Conservation (phyloP, 2,797 vertebrate genomes). For the Salarias fasciatus region DNA sequence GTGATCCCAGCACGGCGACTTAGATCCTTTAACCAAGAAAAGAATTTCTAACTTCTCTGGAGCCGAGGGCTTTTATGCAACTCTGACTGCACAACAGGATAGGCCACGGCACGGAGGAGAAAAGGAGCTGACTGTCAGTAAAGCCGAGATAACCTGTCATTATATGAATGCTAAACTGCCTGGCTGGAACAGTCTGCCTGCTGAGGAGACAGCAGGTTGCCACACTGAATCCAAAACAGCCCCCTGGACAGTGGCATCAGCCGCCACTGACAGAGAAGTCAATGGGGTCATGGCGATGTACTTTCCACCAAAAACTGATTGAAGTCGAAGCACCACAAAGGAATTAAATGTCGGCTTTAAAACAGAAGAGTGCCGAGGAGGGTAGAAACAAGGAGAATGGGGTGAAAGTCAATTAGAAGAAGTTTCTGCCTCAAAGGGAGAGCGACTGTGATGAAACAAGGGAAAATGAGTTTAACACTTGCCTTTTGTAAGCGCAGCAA, state of each 20-base stretch:
- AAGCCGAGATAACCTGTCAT: constrained; percentile 68
- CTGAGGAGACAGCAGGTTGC: constrained; percentile 54
- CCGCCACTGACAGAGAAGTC: constrained; percentile 29
- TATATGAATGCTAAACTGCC: constrained; percentile 60
- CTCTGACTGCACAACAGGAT: constrained; percentile 54
- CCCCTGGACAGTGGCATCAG: constrained; percentile 34
- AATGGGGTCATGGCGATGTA: constrained; percentile 56
- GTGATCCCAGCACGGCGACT: constrained; percentile 14
- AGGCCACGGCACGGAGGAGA: constrained; percentile 33
- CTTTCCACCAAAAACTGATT: constrained; percentile 66
- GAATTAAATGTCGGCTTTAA: constrained; percentile 38
- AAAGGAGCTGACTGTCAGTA: constrained; percentile 45
- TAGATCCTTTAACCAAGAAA: constrained; percentile 28
- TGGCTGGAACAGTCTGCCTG: constrained; percentile 47
- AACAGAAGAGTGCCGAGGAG: constrained; percentile 28
- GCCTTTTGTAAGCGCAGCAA: constrained; percentile 55
- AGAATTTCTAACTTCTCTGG: constrained; percentile 31
- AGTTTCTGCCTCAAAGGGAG: constrained; percentile 59
- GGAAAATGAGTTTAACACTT: constrained; percentile 57
- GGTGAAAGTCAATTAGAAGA: constrained; percentile 53
- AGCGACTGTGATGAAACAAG: constrained; percentile 57
- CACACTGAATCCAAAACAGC: constrained; percentile 41
- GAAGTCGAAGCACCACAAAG: constrained; percentile 54
- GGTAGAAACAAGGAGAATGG: constrained; percentile 30
- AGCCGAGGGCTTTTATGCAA: constrained; percentile 43